phyloP scores from a whole-genome alignment of 2,888 invertebrate species.

The Boloria selene region DNA sequence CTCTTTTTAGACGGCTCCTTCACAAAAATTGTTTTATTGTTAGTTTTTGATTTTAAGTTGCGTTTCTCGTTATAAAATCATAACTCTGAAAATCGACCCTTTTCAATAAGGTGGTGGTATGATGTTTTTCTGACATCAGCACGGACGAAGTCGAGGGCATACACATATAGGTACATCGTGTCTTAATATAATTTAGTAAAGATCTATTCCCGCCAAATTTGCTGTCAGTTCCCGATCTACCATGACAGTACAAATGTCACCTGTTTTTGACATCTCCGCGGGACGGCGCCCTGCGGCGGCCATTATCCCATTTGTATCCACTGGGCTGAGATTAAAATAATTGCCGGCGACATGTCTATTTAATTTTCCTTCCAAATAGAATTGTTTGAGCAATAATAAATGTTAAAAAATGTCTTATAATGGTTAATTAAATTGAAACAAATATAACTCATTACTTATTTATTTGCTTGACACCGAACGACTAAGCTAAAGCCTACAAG shows the following conservation, averaged over 20 bases:
- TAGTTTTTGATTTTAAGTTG: no score
- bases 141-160: no score
- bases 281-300: slow-evolving; percentile 52
- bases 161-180: no score
- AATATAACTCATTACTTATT: background rate
- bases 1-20: no score
- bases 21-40: no score
- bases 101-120: no score
- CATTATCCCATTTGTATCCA: slow-evolving; percentile 65
- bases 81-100: no score
- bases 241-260: slow-evolving; percentile 53
- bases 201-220: slow-evolving; percentile 40
- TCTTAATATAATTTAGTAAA: slow-evolving; percentile 29
- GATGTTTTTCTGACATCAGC: no score
- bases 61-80: no score
- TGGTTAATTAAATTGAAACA: background rate
- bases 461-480: no score
- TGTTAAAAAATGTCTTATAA: background rate
- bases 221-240: slow-evolving; percentile 37
- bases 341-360: slow-evolving; percentile 40
- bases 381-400: no score
- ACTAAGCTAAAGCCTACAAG: no score
- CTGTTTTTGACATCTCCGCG: slow-evolving; percentile 56
- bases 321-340: slow-evolving; percentile 44
- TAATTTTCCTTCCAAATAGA: slow-evolving; percentile 13